These are phyloP conservation scores for Rhinogobio ventralis DNA, from an alignment of 2,797 vertebrate genomes.

Conservation along the genomic window DNA sequence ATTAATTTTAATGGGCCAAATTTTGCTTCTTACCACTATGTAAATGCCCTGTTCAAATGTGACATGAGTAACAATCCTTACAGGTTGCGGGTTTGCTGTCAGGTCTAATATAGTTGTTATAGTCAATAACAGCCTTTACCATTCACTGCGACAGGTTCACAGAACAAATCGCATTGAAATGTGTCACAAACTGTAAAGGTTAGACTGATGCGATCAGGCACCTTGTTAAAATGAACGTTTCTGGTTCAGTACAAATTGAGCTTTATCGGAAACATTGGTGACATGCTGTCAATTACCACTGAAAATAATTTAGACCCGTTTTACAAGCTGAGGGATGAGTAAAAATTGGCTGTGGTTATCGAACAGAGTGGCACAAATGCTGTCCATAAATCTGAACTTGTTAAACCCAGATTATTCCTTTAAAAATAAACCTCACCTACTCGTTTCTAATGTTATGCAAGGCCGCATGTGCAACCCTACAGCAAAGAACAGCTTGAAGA, in stretches of 20 bases:
- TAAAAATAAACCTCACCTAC: constrained; percentile 19
- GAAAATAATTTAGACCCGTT: background rate
- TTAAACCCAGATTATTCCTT: constrained; percentile 6
- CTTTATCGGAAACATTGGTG: background rate
- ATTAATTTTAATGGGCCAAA: background rate
- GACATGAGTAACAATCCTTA: constrained; percentile 13
- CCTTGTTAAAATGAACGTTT: constrained; percentile 22
- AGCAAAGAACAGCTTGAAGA: constrained; percentile 14
- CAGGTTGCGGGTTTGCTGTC: constrained; percentile 8
- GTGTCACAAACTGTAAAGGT: constrained; percentile 1
- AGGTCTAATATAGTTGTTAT: constrained; percentile 21
- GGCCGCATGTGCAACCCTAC: constrained; percentile 17
- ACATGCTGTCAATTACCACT: constrained; percentile 11
- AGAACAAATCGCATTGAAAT: background rate
- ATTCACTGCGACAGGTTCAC: background rate
- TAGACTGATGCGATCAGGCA: background rate
- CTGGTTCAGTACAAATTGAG: background rate
- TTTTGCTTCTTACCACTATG: background rate
- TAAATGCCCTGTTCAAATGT: constrained; percentile 2
- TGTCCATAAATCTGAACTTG: constrained; percentile 1
- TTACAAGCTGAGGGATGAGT: background rate
- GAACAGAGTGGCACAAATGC: constrained; percentile 1
- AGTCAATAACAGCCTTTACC: constrained; percentile 20
- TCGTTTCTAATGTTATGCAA: background rate
- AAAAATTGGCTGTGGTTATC: constrained; percentile 2